phyloP scores from a whole-genome alignment of 2,113 vertebrate species.

The Xiphophorus maculatus region DNA sequence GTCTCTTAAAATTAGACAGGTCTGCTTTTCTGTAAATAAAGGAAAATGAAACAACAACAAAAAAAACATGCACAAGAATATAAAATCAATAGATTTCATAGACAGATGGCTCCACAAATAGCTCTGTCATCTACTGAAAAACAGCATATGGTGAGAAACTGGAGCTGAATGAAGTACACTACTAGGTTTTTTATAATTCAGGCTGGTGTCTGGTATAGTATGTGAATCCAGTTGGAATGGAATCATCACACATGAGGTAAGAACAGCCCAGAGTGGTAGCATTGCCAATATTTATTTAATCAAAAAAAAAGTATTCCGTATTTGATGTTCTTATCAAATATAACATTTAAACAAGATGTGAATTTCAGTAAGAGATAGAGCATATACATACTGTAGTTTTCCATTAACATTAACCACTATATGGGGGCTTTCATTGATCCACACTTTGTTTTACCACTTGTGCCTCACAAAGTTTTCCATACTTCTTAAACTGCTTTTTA shows the following conservation, averaged over 20 bases:
- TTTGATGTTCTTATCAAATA: too few species aligned
- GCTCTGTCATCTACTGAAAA: neutral
- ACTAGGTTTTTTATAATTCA: slow-evolving; percentile 3
- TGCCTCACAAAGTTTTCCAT: too few species aligned
- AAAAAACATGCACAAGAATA: neutral
- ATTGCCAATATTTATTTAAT: too few species aligned
- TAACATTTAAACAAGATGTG: neutral
- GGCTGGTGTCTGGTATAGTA: neutral
- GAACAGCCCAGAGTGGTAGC: too few species aligned
- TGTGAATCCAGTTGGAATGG: too few species aligned
- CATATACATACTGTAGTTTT: neutral
- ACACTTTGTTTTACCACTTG: slow-evolving; percentile 4
- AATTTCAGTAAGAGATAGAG: neutral
- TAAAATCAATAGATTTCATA: slow-evolving; percentile 4
- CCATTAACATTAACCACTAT: slow-evolving; percentile 23
- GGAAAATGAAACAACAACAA: neutral
- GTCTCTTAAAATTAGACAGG: neutral
- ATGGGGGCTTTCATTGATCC: slow-evolving; percentile 24
- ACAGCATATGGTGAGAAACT: neutral
- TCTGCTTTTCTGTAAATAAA: neutral
- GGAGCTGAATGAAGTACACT: neutral
- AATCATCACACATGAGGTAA: neutral
- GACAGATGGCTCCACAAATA: neutral
- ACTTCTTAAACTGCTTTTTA: too few species aligned
- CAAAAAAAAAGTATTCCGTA: too few species aligned